Conservation (phyloP, 2,888 invertebrate genomes). For the Drosophila suboccidentalis region DNA sequence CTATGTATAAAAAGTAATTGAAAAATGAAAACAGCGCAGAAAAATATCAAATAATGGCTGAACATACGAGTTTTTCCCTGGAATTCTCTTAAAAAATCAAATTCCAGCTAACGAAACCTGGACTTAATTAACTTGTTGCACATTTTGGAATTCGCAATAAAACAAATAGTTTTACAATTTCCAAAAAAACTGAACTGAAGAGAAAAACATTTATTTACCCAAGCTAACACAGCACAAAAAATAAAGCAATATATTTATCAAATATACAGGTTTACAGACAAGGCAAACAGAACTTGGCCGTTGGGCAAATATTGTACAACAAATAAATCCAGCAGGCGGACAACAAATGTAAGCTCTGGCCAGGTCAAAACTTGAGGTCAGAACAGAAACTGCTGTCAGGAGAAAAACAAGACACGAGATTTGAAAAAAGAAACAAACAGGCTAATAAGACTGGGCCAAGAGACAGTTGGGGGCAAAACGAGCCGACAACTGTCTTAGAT, state of each 20-base stretch:
- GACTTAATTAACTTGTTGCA: constrained; percentile 14
- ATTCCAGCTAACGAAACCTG: neutral
- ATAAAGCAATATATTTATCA: constrained; percentile 32
- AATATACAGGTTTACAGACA: constrained; percentile 32
- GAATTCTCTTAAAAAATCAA: constrained; percentile 5
- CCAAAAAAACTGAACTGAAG: neutral
- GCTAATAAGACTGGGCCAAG: constrained; percentile 54
- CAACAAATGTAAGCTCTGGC: constrained; percentile 25
- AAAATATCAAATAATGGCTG: neutral
- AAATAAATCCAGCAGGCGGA: constrained; percentile 53
- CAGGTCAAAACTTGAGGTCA: constrained; percentile 38
- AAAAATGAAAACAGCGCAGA: neutral
- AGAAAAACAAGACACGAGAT: constrained; percentile 35
- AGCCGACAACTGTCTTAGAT: constrained; percentile 56
- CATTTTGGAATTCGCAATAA: neutral
- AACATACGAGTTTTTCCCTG: neutral
- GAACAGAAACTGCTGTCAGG: constrained; percentile 23
- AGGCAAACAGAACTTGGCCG: constrained; percentile 1
- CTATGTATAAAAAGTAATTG: neutral
- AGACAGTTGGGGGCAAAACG: constrained; percentile 31
- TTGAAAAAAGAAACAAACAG: constrained; percentile 45
- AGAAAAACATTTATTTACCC: constrained; percentile 18
- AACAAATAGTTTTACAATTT: neutral
- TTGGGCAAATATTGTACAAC: constrained; percentile 35
- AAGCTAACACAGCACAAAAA: constrained; percentile 14